Conservation (phyloP, 2,888 invertebrate genomes). For the Lasius platythorax region DNA sequence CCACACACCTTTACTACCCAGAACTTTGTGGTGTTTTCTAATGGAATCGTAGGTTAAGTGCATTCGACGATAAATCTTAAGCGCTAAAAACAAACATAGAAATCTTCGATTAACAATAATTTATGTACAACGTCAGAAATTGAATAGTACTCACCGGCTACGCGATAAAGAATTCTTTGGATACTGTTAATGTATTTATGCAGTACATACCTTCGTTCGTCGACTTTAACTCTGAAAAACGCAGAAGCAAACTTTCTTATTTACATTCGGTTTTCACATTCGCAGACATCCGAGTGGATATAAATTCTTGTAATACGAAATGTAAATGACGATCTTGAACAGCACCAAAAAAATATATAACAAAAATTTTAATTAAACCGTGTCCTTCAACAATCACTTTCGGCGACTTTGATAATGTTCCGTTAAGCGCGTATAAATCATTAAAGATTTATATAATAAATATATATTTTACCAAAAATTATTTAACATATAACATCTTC, state of each 20-base stretch:
- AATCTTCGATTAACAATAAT: conserved; percentile 66
- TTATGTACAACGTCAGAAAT: conserved; percentile 67
- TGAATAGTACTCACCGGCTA: conserved; percentile 43
- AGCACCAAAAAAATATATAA: not conserved
- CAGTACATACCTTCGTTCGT: not conserved
- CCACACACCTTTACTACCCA: conserved; percentile 67
- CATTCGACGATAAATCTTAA: conserved; percentile 70
- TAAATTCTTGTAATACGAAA: not conserved
- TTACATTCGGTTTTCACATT: conserved; percentile 1
- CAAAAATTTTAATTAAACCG: not conserved
- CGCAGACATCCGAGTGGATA: not conserved
- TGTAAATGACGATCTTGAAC: not conserved
- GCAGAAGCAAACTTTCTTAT: not conserved
- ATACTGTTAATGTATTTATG: not conserved
- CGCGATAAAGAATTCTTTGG: conserved; percentile 51
- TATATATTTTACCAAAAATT: not conserved
- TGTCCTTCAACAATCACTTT: not conserved
- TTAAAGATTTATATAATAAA: conserved; percentile 16
- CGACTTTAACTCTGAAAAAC: not conserved
- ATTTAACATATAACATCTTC: not conserved
- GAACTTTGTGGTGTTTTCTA: conserved; percentile 68
- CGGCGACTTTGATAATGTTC: not conserved
- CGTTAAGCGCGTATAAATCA: not conserved
- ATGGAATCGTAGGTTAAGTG: conserved; percentile 75
- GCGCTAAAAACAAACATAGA: conserved; percentile 57